These are phyloP conservation scores for Dryomyza anilis DNA, from an alignment of 2,888 invertebrate genomes.

Conservation along the genomic window DNA sequence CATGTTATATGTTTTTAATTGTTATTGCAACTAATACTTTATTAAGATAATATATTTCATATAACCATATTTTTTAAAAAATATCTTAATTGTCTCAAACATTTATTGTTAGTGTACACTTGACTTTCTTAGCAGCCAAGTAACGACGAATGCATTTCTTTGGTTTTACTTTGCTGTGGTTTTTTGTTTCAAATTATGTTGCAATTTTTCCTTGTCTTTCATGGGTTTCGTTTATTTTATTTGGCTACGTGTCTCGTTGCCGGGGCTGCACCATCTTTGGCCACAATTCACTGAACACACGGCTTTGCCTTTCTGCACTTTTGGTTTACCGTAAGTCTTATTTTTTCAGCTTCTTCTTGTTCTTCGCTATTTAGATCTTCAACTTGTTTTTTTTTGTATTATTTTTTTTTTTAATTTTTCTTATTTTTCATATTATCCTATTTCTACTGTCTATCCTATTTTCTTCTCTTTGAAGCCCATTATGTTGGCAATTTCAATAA, in stretches of 20 bases:
- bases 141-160: conserved; percentile 15
- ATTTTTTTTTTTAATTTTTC: too few species aligned
- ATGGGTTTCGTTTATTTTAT: conserved; percentile 21
- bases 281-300: neutral
- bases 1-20: too few species aligned
- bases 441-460: neutral
- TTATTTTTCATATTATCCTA: too few species aligned
- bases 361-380: neutral
- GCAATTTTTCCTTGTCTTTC: conserved; percentile 24
- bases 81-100: too few species aligned
- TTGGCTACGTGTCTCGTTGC: conserved; percentile 18
- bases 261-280: neutral
- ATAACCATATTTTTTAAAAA: too few species aligned
- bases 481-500: conserved; percentile 20
- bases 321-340: neutral
- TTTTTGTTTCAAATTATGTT: conserved; percentile 19
- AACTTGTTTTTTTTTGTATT: neutral
- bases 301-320: neutral
- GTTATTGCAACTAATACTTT: too few species aligned
- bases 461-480: conserved; percentile 6
- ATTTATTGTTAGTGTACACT: too few species aligned
- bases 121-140: too few species aligned
- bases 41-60: too few species aligned
- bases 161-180: conserved; percentile 11
- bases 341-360: neutral